Base-by-base conservation (phyloP, 1,140 invertebrate genomes). In the Heliconius himera region DNA sequence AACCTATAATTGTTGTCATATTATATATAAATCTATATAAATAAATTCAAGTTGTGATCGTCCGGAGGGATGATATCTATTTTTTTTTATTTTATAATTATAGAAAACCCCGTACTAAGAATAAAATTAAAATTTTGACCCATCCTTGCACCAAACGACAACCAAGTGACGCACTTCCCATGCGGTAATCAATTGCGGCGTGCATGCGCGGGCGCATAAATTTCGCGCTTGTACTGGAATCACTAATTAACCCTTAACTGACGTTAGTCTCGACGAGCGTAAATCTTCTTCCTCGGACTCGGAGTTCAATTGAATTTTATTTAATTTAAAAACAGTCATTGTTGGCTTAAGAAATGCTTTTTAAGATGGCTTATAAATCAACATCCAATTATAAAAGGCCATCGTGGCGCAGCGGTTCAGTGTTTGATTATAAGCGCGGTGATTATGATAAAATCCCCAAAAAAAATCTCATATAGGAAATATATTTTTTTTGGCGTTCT, bases 221-320 rank as follows among this genome's bases (percentile, higher is more conserved):
- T 88, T 86, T 84, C 73, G 82, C 82, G 79, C 83, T 72, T 81
- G 85, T 85, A 85, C 86, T 85, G 82, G 73, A 78, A 81, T 84
- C 83, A 75, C 90, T 91, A 90, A 91, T 91, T 91, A 91, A 90
- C 88, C 90, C 87, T 88, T 86, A 89, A 89, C 83, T 85, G 85
- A 84, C 84, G 84, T 80, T 82, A 81, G 79, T 70, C 72, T 36
- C 76, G 83, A 78, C 79, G 83, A 74, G 20, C 82, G 85, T 91
- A 91, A 91, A 91, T 91, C 89, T 86, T 79, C 76, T 60, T 60
- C n/a, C 26, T 60, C n/a, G 20, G n/a, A 49, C 54, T 22, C 6
- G 8, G 54, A 60, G n/a, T 60, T n/a, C 54, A 60, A 60, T 60
- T 60, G 54, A 60, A 60, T 60, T 60, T 60, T 60, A 60, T 60